Evolutionary conservation across 2,888 invertebrate genomes (phyloP).

Genomic region (Plagodis pulveraria): DNA sequence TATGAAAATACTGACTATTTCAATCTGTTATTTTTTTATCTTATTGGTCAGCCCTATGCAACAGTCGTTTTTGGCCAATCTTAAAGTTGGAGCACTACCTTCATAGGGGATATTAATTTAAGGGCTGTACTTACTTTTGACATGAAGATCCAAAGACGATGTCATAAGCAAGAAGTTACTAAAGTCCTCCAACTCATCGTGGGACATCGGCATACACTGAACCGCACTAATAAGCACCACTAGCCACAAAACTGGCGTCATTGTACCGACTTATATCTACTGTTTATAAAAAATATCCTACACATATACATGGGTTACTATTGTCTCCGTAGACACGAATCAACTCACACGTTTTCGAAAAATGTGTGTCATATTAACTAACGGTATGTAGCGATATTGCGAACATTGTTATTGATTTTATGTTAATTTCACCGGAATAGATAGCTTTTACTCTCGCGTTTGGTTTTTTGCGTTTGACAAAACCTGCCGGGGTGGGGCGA

Average conservation of each 20-base stretch:
- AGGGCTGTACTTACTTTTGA: constrained; percentile 70
- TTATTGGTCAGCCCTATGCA: too few species aligned
- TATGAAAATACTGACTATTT: too few species aligned
- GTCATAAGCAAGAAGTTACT: constrained; percentile 69
- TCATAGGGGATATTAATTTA: not conserved
- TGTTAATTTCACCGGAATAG: constrained; percentile 34
- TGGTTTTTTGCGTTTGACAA: constrained; percentile 72
- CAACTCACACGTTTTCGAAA: constrained; percentile 50
- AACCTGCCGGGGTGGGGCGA: constrained; percentile 71
- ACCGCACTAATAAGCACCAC: constrained; percentile 61
- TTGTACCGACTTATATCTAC: constrained; percentile 43
- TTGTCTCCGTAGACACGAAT: constrained; percentile 43
- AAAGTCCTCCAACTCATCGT: constrained; percentile 73
- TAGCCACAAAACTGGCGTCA: constrained; percentile 58
- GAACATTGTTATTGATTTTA: constrained; percentile 44
- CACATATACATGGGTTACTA: constrained; percentile 45
- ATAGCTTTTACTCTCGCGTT: constrained; percentile 43
- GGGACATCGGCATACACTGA: constrained; percentile 66
- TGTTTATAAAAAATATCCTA: constrained; percentile 36
- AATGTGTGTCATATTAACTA: constrained; percentile 67
- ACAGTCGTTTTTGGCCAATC: too few species aligned
- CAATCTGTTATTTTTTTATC: too few species aligned
- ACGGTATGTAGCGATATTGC: constrained; percentile 46
- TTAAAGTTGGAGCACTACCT: too few species aligned
- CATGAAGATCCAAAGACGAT: constrained; percentile 70